Evolutionary conservation across 2,888 invertebrate species (phyloP).

Genomic region (Andrena flavipes): DNA sequence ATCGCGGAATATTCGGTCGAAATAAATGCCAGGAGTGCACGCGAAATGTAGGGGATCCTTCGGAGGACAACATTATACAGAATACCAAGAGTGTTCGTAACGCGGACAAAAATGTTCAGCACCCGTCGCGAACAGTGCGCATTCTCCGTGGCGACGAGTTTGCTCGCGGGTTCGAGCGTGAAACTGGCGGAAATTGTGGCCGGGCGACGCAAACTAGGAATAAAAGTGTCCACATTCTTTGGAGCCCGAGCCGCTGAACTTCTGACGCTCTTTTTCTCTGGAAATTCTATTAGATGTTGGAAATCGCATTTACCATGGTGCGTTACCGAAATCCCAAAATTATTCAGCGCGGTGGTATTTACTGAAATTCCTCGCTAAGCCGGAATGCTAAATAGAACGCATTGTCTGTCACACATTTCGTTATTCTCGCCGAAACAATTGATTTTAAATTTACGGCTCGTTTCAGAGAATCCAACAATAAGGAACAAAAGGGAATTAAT

Average conservation of each 20-base stretch:
- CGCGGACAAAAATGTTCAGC: constrained; percentile 25
- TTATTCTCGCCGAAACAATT: background rate
- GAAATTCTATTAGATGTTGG: background rate
- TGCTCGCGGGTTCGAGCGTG: constrained; percentile 16
- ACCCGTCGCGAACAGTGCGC: constrained; percentile 2
- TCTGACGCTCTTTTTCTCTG: constrained; percentile 1
- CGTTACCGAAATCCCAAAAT: background rate
- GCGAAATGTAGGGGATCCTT: constrained; percentile 11
- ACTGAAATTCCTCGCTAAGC: background rate
- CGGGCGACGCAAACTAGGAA: constrained; percentile 12
- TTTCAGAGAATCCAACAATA: too few relatives aligned
- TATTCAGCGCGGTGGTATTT: background rate
- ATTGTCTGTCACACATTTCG: background rate
- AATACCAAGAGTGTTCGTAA: constrained; percentile 8
- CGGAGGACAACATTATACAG: constrained; percentile 6
- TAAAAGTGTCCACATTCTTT: constrained; percentile 30
- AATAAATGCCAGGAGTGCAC: constrained; percentile 5
- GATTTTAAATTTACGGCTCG: too few relatives aligned
- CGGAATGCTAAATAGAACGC: background rate
- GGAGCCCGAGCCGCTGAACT: background rate
- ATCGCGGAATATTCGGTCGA: constrained; percentile 1
- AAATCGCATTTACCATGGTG: constrained; percentile 2
- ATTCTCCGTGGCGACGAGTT: constrained; percentile 7
- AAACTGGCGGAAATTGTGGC: constrained; percentile 16
- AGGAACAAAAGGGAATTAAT: too few relatives aligned